phyloP scores from a whole-genome alignment of 2,888 invertebrate species.

The Synanthedon myopaeformis region DNA sequence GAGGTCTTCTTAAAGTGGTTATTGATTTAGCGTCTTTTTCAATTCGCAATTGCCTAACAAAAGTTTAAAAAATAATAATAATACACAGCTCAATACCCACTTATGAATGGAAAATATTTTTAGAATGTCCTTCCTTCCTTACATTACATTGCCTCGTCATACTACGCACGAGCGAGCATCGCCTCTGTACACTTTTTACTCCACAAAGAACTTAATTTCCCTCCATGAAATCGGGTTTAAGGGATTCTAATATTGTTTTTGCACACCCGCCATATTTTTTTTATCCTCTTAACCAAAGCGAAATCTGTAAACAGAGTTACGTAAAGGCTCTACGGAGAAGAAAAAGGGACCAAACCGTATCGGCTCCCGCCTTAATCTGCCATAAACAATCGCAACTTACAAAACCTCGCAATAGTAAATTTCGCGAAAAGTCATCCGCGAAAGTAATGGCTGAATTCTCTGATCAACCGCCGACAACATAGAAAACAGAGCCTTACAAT shows the following conservation, averaged over 20 bases:
- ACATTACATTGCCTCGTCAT: no score
- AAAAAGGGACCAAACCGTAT: conserved; percentile 30
- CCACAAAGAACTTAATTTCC: not conserved
- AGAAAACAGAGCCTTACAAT: not conserved
- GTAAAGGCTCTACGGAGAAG: conserved; percentile 22
- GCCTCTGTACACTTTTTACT: not conserved
- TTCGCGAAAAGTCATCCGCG: conserved; percentile 44
- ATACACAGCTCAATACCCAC: no score
- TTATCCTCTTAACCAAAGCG: conserved; percentile 35
- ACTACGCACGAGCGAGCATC: no score
- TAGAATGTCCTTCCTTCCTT: no score
- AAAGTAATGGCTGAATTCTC: conserved; percentile 42
- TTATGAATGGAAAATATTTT: no score
- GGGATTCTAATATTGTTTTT: not conserved
- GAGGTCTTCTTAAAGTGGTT: no score
- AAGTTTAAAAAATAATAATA: no score
- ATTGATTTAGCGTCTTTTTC: no score
- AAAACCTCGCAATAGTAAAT: conserved; percentile 45
- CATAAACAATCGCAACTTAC: conserved; percentile 47
- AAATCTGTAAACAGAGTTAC: conserved; percentile 36
- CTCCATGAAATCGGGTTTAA: not conserved
- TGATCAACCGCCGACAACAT: conserved; percentile 16
- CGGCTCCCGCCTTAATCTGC: conserved; percentile 42
- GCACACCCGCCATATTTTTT: conserved; percentile 24
- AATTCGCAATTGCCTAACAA: no score